Conservation (phyloP, 2,888 invertebrate species). For the Conchocele bisecta region DNA sequence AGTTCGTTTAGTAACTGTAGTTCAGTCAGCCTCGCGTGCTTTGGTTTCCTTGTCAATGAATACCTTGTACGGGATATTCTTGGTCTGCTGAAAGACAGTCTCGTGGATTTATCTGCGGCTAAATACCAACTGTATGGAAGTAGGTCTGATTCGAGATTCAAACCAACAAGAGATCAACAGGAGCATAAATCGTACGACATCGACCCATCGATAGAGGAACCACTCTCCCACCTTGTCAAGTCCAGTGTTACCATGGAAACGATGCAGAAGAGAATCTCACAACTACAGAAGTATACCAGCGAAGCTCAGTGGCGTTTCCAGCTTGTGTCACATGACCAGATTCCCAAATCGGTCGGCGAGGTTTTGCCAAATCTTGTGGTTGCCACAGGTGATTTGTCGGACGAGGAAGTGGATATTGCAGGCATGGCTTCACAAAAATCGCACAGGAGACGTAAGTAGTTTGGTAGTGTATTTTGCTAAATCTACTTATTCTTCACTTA, state of each 20-base stretch:
- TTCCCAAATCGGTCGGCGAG: conserved; percentile 68
- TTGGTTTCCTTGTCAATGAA: conserved; percentile 76
- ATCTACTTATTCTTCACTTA: too few relatives aligned
- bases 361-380: conserved; percentile 66
- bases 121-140: conserved; percentile 68
- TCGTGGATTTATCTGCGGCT: conserved; percentile 72
- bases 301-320: conserved; percentile 90
- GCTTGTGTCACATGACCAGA: conserved; percentile 84
- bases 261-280: conserved; percentile 82
- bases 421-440: conserved; percentile 24
- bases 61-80: conserved; percentile 77
- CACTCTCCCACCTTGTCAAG: conserved; percentile 64
- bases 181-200: conserved; percentile 30
- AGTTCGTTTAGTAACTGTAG: conserved; percentile 62
- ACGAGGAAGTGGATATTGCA: conserved; percentile 53
- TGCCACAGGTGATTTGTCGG: conserved; percentile 57
- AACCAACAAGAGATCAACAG: conserved; percentile 27
- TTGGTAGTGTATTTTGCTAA: too few relatives aligned
- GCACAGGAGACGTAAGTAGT: conserved; percentile 35
- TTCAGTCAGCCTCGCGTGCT: conserved; percentile 47
- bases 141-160: conserved; percentile 46
- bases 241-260: conserved; percentile 65
- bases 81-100: conserved; percentile 73
- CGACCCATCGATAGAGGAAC: conserved; percentile 64
- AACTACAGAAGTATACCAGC: conserved; percentile 84